Evolutionary conservation across 1,140 invertebrate genomes (phyloP).

Genomic region (Homalodisca vitripennis): DNA sequence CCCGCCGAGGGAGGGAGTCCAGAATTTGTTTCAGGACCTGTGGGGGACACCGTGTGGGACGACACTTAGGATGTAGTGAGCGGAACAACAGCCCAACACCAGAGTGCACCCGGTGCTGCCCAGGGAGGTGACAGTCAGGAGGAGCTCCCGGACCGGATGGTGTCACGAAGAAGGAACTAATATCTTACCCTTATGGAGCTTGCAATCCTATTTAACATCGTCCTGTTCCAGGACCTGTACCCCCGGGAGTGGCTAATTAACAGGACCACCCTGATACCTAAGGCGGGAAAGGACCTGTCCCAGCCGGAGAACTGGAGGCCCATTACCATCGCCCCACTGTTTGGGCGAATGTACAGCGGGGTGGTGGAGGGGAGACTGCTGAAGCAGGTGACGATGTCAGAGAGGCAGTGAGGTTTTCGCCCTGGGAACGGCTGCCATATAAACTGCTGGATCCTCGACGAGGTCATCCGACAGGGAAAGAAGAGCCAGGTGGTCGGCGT

Average conservation of each 20-base stretch:
- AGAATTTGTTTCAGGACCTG: no score
- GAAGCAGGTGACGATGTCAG: not conserved
- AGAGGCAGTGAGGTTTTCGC: slow-evolving; percentile 38
- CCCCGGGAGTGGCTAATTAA: slow-evolving; percentile 36
- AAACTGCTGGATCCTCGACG: no score
- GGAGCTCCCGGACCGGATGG: slow-evolving; percentile 26
- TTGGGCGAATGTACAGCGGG: slow-evolving; percentile 31
- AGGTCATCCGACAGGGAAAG: no score
- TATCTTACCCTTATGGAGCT: no score
- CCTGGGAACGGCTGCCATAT: slow-evolving; percentile 32
- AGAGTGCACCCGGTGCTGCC: not conserved
- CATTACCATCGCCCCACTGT: slow-evolving; percentile 38
- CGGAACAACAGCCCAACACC: no score
- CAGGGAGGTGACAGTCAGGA: slow-evolving; percentile 7
- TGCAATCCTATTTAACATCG: no score
- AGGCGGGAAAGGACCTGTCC: slow-evolving; percentile 27
- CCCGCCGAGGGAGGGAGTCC: no score
- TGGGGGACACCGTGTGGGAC: no score
- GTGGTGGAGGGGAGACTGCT: slow-evolving; percentile 24
- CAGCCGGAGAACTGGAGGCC: slow-evolving; percentile 39
- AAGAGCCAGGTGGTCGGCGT: no score
- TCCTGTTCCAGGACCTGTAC: not conserved
- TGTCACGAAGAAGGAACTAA: not conserved
- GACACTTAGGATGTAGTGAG: no score
- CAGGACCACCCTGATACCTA: no score